A percentile compares a stretch with the other conserved stretches of the same genome.
These are phyloP conservation scores for Cephus cinctus DNA, from an alignment of 1,140 invertebrate species.

Conservation along the genomic window DNA sequence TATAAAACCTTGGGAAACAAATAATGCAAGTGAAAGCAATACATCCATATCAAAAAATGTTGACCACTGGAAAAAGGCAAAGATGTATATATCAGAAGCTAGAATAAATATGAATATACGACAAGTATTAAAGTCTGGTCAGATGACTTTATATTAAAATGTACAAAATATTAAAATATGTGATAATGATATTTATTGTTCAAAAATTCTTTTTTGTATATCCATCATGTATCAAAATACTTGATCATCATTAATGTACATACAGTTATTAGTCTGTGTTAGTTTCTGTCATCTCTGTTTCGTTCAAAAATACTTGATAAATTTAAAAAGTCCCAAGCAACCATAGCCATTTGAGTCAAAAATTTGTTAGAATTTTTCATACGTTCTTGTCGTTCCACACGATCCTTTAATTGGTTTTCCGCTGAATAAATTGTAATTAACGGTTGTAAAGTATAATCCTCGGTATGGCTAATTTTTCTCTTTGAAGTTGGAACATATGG, in stretches of 20 bases:
- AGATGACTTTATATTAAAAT: slow-evolving; percentile 27
- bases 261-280: too few species aligned
- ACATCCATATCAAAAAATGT: slow-evolving; percentile 26
- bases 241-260: too few species aligned
- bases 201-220: slow-evolving; percentile 22
- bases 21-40: slow-evolving; percentile 16
- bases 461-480: too few species aligned
- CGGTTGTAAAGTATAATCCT: too few species aligned
- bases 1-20: slow-evolving; percentile 54
- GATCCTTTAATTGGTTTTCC: not conserved
- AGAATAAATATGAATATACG: slow-evolving; percentile 78
- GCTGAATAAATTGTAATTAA: not conserved
- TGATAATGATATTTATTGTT: slow-evolving; percentile 16
- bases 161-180: too few species aligned
- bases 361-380: slow-evolving; percentile 17
- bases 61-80: slow-evolving; percentile 58
- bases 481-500: not conserved
- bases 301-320: slow-evolving; percentile 16
- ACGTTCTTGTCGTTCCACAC: not conserved
- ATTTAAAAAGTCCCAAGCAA: slow-evolving; percentile 29
- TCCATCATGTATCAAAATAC: too few species aligned
- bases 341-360: slow-evolving; percentile 21
- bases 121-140: slow-evolving; percentile 63
- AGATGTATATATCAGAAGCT: slow-evolving; percentile 59
- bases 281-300: too few species aligned